These are phyloP conservation scores for Halictus rubicundus DNA, from an alignment of 1,140 invertebrate species.

Conservation along the genomic window DNA sequence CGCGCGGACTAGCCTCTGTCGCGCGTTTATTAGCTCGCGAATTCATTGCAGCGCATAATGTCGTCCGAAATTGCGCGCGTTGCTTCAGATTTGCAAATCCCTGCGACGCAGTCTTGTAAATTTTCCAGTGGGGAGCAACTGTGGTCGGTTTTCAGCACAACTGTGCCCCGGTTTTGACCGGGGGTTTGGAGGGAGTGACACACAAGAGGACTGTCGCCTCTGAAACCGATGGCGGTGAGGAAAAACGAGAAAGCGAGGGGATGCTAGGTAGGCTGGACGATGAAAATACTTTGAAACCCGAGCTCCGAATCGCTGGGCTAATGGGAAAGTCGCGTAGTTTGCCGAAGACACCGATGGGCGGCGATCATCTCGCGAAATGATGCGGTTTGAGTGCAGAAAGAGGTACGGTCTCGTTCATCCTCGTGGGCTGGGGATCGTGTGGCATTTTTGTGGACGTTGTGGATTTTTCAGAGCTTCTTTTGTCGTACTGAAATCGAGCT, in stretches of 20 bases:
- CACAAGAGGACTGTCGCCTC: too few species aligned
- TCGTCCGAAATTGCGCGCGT: background rate
- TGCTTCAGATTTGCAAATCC: background rate
- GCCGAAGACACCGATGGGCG: background rate
- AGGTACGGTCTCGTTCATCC: background rate
- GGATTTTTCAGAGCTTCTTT: background rate
- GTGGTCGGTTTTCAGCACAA: too few species aligned
- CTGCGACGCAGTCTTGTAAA: background rate
- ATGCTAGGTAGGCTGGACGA: too few species aligned
- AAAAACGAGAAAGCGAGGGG: too few species aligned
- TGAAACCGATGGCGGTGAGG: too few species aligned
- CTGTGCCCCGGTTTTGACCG: too few species aligned
- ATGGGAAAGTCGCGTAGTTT: conserved; percentile 22
- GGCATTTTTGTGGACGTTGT: background rate
- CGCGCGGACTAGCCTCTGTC: too few species aligned
- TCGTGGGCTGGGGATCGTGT: too few species aligned
- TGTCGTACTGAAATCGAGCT: too few species aligned
- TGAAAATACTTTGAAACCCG: conserved; percentile 7
- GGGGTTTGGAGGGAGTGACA: too few species aligned
- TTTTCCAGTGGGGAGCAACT: background rate
- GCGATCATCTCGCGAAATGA: background rate
- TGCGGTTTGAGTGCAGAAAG: background rate
- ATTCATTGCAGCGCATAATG: background rate
- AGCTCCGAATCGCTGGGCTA: conserved; percentile 9
- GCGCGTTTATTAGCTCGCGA: background rate